Conservation (phyloP, 2,797 vertebrate genomes). For the Scleropages formosus region DNA sequence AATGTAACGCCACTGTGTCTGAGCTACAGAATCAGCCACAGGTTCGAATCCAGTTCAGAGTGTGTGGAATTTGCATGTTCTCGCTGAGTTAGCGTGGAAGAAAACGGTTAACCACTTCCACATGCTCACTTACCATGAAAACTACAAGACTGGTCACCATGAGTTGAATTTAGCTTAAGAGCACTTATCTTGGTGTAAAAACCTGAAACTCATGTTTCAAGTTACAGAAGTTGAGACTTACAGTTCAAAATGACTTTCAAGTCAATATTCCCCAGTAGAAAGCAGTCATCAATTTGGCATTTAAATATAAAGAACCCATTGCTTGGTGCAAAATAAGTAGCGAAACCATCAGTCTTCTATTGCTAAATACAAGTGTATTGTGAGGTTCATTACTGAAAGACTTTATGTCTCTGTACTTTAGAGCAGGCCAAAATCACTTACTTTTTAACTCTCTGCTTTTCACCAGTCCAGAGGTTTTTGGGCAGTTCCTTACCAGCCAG, state of each 20-base stretch:
- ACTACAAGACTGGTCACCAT: too few species aligned
- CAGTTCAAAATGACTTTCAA: too few species aligned
- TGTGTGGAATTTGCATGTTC: too few species aligned
- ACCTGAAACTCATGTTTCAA: background rate
- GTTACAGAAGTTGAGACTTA: background rate
- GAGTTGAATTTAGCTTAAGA: too few species aligned
- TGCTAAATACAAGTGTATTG: background rate
- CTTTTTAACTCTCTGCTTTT: slow-evolving; percentile 72
- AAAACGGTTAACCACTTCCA: too few species aligned
- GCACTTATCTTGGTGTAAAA: background rate
- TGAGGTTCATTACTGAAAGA: background rate
- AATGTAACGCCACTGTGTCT: too few species aligned
- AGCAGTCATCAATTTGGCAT: background rate
- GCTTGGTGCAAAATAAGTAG: background rate
- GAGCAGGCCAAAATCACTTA: slow-evolving; percentile 48
- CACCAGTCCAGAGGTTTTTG: slow-evolving; percentile 73
- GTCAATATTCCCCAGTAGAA: background rate
- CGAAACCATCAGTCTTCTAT: background rate
- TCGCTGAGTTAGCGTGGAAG: too few species aligned
- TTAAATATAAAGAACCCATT: background rate
- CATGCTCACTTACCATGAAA: too few species aligned
- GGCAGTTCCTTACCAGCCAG: slow-evolving; percentile 79
- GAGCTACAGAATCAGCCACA: too few species aligned
- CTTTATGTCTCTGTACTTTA: background rate
- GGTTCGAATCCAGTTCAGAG: too few species aligned